Conservation (phyloP, 2,797 vertebrate genomes). For the Sparidentex hasta region DNA sequence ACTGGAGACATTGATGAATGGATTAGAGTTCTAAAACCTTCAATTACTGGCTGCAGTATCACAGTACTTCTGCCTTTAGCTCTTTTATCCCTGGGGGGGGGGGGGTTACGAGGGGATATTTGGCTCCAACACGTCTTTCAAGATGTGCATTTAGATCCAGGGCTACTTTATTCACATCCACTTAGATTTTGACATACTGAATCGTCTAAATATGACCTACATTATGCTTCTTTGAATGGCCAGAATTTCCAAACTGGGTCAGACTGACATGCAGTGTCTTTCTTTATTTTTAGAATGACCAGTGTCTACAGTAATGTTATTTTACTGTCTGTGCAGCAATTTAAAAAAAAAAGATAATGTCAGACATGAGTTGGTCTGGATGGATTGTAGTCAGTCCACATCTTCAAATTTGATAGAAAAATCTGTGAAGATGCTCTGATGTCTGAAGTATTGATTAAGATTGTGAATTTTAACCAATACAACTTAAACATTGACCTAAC, state of each 20-base stretch:
- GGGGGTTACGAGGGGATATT: slow-evolving; percentile 31
- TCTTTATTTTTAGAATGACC: too few relatives aligned
- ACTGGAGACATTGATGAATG: slow-evolving; percentile 71
- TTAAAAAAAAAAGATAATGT: too few relatives aligned
- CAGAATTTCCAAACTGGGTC: too few relatives aligned
- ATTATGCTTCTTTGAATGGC: too few relatives aligned
- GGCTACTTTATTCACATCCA: background rate
- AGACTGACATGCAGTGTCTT: too few relatives aligned
- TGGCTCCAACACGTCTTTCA: slow-evolving; percentile 28
- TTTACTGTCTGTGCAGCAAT: too few relatives aligned
- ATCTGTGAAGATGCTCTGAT: background rate
- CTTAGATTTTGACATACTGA: background rate
- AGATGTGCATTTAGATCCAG: slow-evolving; percentile 27
- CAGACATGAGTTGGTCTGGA: background rate
- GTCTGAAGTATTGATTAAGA: too few relatives aligned
- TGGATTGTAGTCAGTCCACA: background rate
- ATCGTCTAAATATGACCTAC: background rate
- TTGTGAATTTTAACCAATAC: background rate
- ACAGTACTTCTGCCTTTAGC: slow-evolving; percentile 31
- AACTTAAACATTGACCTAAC: background rate
- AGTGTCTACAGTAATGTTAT: too few relatives aligned
- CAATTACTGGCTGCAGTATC: slow-evolving; percentile 58
- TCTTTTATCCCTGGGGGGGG: slow-evolving; percentile 44
- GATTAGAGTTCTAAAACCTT: slow-evolving; percentile 70
- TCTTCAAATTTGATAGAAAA: background rate